These are phyloP conservation scores for Hippocampus mohnikei DNA, from an alignment of 2,113 vertebrate genomes.

Conservation along the genomic window DNA sequence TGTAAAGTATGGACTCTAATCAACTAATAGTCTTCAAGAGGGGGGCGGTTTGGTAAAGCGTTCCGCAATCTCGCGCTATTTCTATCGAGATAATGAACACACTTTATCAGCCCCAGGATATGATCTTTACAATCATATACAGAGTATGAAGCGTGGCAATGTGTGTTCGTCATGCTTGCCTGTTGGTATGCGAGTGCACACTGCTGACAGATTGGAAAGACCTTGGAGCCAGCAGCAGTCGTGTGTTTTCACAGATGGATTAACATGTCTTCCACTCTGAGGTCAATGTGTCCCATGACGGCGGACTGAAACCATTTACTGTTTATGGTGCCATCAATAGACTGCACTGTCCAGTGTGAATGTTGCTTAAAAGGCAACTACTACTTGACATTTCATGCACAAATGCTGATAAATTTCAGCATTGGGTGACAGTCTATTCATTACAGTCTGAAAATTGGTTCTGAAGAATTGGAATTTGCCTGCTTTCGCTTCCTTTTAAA, in stretches of 20 bases:
- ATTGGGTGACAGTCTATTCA: no score
- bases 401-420: no score
- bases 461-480: neutral
- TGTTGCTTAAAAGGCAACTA: neutral
- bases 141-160: neutral
- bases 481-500: neutral
- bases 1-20: slow-evolving; percentile 57
- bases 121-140: slow-evolving; percentile 11
- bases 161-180: slow-evolving; percentile 4
- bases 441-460: neutral
- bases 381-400: neutral
- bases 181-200: neutral
- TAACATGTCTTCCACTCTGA: slow-evolving; percentile 34
- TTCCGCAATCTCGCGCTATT: slow-evolving; percentile 42
- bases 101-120: slow-evolving; percentile 45
- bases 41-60: slow-evolving; percentile 26
- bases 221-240: slow-evolving; percentile 28
- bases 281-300: slow-evolving; percentile 38
- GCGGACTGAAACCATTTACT: slow-evolving; percentile 1
- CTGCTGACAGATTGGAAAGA: slow-evolving; percentile 25
- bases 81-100: slow-evolving; percentile 41
- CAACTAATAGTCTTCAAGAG: slow-evolving; percentile 40
- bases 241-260: slow-evolving; percentile 33
- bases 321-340: neutral
- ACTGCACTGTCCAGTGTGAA: neutral